A percentile compares a stretch with the other conserved stretches of the same genome.
phyloP scores from a whole-genome alignment of 2,888 invertebrate species.

The Odontothrips loti region DNA sequence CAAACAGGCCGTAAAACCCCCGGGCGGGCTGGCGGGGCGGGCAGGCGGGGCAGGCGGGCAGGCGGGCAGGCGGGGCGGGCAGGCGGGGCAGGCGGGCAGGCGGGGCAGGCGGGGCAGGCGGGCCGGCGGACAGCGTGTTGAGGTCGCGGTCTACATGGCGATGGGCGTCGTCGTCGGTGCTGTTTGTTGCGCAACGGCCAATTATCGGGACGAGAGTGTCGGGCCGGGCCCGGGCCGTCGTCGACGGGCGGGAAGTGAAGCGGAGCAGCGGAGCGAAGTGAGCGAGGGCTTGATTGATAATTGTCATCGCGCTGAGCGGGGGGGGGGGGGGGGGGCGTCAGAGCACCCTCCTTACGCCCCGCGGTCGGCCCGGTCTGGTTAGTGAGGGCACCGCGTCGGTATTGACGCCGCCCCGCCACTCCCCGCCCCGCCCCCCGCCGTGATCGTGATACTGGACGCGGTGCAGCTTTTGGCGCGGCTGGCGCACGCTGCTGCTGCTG shows the following conservation, averaged over 20 bases:
- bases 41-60: not conserved
- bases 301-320: too few species aligned
- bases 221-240: not conserved
- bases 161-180: too few species aligned
- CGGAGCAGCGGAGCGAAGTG: not conserved
- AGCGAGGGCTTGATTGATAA: too few species aligned
- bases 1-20: constrained; percentile 12
- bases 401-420: not conserved
- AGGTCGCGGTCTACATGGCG: too few species aligned
- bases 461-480: too few species aligned
- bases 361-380: too few species aligned
- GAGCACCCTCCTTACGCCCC: too few species aligned
- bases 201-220: not conserved
- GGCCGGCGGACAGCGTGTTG: not conserved
- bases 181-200: constrained; percentile 1
- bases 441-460: too few species aligned
- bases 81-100: too few species aligned
- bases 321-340: too few species aligned
- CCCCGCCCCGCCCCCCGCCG: not conserved
- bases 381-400: not conserved
- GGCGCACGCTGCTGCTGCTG: too few species aligned
- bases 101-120: too few species aligned
- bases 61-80: not conserved
- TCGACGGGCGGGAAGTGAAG: not conserved
- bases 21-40: not conserved